A percentile compares a stretch with the other conserved stretches of the same genome.
phyloP scores from a whole-genome alignment of 2,888 invertebrate genomes.

The Amphipyra tragopoginis region DNA sequence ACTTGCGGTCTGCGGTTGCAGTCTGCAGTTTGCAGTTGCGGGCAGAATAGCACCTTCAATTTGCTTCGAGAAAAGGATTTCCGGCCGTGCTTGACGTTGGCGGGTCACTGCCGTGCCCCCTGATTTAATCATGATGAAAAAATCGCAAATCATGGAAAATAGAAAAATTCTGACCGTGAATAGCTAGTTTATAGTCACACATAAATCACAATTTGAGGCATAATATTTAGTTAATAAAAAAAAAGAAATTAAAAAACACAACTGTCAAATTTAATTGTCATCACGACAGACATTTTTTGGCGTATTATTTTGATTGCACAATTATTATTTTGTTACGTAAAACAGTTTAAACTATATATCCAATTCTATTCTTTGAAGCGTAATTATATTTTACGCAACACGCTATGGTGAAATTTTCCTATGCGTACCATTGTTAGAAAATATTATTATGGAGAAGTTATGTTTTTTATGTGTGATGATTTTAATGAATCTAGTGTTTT shows the following conservation, averaged over 20 bases:
- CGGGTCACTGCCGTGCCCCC: too few relatives aligned
- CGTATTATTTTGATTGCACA: not conserved
- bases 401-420: not conserved
- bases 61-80: too few relatives aligned
- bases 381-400: not conserved
- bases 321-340: not conserved
- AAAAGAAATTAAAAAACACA: not conserved
- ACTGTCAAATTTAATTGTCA: not conserved
- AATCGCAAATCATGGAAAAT: too few relatives aligned
- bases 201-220: too few relatives aligned
- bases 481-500: conserved; percentile 5
- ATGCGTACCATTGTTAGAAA: not conserved
- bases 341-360: not conserved
- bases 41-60: too few relatives aligned
- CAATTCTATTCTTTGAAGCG: not conserved
- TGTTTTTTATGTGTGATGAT: conserved; percentile 3
- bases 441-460: not conserved
- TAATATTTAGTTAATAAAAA: too few relatives aligned
- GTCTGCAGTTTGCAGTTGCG: too few relatives aligned
- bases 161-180: too few relatives aligned
- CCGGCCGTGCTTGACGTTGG: too few relatives aligned
- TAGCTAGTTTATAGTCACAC: not conserved
- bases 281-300: not conserved
- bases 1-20: too few relatives aligned
- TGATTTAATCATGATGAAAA: too few relatives aligned